Conservation (phyloP, 2,797 vertebrate species). For the Hephaestus fuliginosus region DNA sequence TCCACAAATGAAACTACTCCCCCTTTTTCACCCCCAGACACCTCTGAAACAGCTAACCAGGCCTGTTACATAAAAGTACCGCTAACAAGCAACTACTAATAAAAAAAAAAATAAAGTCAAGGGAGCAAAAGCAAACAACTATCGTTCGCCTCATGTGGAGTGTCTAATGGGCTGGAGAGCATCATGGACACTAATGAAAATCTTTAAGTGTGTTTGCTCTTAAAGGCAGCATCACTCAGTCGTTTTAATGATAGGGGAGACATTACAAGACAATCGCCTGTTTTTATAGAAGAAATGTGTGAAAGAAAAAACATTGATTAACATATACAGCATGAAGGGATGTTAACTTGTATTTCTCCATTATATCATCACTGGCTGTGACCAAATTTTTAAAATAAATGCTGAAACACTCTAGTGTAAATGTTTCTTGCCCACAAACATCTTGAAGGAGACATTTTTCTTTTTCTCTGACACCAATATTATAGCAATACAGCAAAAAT, state of each 20-base stretch:
- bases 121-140: constrained; percentile 5
- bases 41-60: neutral
- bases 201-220: constrained; percentile 30
- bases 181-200: constrained; percentile 52
- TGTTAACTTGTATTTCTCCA: neutral
- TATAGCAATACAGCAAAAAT: neutral
- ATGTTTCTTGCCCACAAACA: neutral
- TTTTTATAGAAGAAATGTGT: constrained; percentile 1
- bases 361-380: neutral
- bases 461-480: neutral
- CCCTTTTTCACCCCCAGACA: neutral
- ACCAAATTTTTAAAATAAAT: neutral
- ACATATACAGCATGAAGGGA: neutral
- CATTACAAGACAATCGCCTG: neutral
- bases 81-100: constrained; percentile 14
- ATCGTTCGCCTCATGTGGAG: constrained; percentile 16
- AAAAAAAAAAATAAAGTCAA: constrained; percentile 1
- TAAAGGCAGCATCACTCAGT: neutral
- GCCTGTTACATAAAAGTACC: neutral
- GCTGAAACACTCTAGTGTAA: neutral
- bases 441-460: neutral
- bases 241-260: constrained; percentile 33
- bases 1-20: constrained; percentile 1
- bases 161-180: constrained; percentile 48
- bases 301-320: neutral